These are phyloP conservation scores for Procavia capensis DNA, from an alignment of 2,113 vertebrate species.

Conservation along the genomic window DNA sequence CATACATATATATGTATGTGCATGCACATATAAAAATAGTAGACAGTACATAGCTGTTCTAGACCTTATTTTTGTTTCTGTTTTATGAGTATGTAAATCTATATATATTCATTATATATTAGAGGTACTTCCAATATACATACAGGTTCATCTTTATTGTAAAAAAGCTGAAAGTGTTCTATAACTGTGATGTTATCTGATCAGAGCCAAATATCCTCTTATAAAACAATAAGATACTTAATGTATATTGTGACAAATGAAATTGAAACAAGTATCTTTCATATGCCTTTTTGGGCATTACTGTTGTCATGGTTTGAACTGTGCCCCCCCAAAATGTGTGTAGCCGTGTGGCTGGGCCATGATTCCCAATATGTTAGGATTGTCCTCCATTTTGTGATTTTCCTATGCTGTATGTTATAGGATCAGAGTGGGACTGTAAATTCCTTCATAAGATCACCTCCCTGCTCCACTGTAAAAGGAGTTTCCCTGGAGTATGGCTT, in stretches of 20 bases:
- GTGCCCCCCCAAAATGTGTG: no score
- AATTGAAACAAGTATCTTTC: background rate
- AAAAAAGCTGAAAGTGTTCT: background rate
- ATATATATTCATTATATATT: background rate
- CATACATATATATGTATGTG: background rate
- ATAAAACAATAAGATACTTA: no score
- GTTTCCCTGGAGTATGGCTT: no score
- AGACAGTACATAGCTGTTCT: rapidly evolving
- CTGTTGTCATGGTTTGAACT: no score
- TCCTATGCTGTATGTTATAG: no score
- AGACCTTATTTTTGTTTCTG: background rate
- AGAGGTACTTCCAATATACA: background rate
- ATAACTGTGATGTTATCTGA: background rate
- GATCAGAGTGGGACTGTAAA: no score
- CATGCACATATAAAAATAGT: background rate
- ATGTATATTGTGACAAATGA: background rate
- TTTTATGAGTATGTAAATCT: background rate
- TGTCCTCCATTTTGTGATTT: no score
- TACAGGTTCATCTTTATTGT: background rate
- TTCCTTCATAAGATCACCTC: no score
- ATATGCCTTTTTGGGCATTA: background rate
- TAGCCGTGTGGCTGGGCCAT: no score
- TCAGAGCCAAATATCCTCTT: background rate
- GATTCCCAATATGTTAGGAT: no score
- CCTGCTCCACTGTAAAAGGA: no score